A percentile compares a stretch with the other conserved stretches of the same genome.
Conservation (phyloP, 1,140 invertebrate species). For the Drosophila arawakana region DNA sequence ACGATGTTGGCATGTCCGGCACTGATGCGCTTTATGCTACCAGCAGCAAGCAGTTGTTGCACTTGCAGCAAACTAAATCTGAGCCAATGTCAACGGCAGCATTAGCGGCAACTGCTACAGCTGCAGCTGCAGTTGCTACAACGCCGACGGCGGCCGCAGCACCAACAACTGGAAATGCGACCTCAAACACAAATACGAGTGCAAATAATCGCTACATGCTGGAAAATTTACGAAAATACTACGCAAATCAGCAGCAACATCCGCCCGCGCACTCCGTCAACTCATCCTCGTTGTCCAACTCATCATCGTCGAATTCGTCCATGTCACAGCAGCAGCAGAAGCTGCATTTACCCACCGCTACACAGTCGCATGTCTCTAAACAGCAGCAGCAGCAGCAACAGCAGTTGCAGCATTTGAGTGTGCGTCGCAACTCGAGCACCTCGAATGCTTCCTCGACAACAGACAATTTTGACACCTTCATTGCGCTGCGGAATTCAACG, state of each 20-base stretch:
- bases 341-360: constrained; percentile 50
- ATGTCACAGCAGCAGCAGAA: constrained; percentile 72
- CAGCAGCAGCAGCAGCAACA: constrained; percentile 50
- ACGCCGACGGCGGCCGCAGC: not conserved
- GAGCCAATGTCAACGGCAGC: constrained; percentile 30
- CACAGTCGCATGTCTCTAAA: constrained; percentile 27
- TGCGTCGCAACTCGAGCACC: constrained; percentile 76
- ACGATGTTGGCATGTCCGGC: constrained; percentile 47
- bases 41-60: constrained; percentile 66
- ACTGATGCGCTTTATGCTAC: constrained; percentile 66
- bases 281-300: constrained; percentile 79
- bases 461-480: constrained; percentile 82
- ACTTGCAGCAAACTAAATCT: constrained; percentile 23
- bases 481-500: constrained; percentile 66
- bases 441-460: constrained; percentile 79
- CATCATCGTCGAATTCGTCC: constrained; percentile 80
- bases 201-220: constrained; percentile 74
- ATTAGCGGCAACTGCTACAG: constrained; percentile 24
- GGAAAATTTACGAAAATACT: constrained; percentile 81
- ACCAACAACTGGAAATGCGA: constrained; percentile 46
- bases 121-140: constrained; percentile 26
- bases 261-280: constrained; percentile 76
- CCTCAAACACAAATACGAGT: constrained; percentile 38
- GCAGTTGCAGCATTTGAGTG: constrained; percentile 59
- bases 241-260: constrained; percentile 77